Evolutionary conservation across 2,888 invertebrate species (phyloP).

Genomic region (Drosophila anomelani): DNA sequence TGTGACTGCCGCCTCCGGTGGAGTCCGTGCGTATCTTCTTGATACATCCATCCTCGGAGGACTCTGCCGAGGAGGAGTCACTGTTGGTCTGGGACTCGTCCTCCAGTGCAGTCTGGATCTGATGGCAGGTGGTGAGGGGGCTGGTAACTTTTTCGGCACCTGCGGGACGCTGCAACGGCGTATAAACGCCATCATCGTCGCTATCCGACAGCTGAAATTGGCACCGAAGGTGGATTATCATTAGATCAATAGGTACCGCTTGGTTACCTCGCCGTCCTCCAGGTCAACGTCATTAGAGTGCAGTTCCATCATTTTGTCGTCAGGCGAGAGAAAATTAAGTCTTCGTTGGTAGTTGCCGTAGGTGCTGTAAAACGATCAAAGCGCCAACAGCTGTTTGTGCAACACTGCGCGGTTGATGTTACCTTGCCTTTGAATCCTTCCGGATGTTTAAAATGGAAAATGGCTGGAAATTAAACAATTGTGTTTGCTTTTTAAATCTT

Average conservation of each 20-base stretch:
- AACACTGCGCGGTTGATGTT: conserved; percentile 7
- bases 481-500: background rate
- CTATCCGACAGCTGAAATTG: conserved; percentile 79
- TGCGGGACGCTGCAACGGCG: conserved; percentile 82
- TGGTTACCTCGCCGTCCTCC: conserved; percentile 89
- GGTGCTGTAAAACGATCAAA: conserved; percentile 49
- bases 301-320: conserved; percentile 62
- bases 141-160: conserved; percentile 49
- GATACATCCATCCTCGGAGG: conserved; percentile 82
- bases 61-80: conserved; percentile 79
- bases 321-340: conserved; percentile 59
- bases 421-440: background rate
- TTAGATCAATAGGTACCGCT: background rate
- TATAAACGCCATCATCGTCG: conserved; percentile 82
- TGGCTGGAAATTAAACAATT: background rate
- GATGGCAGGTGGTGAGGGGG: conserved; percentile 68
- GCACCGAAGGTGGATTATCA: background rate
- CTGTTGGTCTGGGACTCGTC: conserved; percentile 75
- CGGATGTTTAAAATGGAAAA: background rate
- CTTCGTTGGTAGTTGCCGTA: conserved; percentile 24
- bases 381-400: conserved; percentile 52
- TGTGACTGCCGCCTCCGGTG: conserved; percentile 39
- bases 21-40: conserved; percentile 69
- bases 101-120: conserved; percentile 66
- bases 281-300: conserved; percentile 86